Evolutionary conservation across 1,140 invertebrate genomes (phyloP), one percentile per base, ranked within the genome.

Genomic region (Nasonia longicornis): DNA sequence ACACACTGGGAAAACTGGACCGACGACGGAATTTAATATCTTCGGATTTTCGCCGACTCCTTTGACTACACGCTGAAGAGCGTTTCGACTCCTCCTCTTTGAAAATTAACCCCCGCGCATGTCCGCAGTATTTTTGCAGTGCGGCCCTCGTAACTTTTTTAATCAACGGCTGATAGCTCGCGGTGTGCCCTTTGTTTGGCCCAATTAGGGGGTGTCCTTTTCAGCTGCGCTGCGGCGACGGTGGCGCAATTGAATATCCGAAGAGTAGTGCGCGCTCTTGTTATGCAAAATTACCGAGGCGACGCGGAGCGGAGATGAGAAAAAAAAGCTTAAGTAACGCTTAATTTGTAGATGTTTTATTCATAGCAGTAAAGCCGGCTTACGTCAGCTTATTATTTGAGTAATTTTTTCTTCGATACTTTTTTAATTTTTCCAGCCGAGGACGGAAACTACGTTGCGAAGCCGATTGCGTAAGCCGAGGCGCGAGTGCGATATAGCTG

Each of bases 1-100:
- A 76, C 64, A 42, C 64, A 72, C 69, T 74, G 70, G 73, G 79
- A 84, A 84, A 87, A 84, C 82, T 84, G 81, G 79, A 58, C 79
- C 82, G 76, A 31, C 67, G 80, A 82, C 16, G 52, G 52, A 85
- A 85, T 82, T 84, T 84, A 82, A 86, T 83, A 83, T 81, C 26
- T 16, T 11, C 10, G 71, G 42, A 73, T 48, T 73, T 22, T 12
- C n/a, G 64, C 48, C 14, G 14, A 52, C 22, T 0, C n/a, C 6
- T 66, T 29, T 29, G 14, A 22, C 1, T 1, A 14, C 16, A 64
- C n/a, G 31, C 63, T 22, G 45, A 64, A n/a, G 14, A 64, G 31
- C 31, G 31, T 20, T 64, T 64, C 63, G 20, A 64, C 63, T 64
- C 22, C 14, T 64, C 20, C 20, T 64, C 63, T 22, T 64, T 20